Percentiles rank a stretch among this genome's conserved stretches.
Evolutionary conservation across 2,888 invertebrate species (phyloP).

Genomic region (Drosophila suboccidentalis): DNA sequence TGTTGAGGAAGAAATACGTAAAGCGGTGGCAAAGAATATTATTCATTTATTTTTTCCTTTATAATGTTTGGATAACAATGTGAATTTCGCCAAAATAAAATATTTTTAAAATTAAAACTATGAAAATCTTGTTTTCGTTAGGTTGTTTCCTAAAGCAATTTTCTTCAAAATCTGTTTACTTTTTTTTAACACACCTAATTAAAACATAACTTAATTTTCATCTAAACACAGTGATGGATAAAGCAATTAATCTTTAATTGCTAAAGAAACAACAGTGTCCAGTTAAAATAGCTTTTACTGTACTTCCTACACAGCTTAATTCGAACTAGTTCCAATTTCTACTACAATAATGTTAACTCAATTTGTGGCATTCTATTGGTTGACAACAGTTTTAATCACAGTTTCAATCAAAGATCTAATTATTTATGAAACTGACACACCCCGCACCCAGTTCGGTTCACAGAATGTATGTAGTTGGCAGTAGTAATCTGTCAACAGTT

Average conservation of each 20-base stretch:
- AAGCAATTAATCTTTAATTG: neutral
- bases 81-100: no score
- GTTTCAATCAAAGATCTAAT: constrained; percentile 51
- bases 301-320: neutral
- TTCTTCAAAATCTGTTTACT: no score
- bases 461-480: constrained; percentile 25
- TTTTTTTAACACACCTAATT: no score
- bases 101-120: no score
- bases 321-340: constrained; percentile 7
- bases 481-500: constrained; percentile 61
- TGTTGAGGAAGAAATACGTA: neutral
- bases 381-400: constrained; percentile 69
- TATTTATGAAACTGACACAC: constrained; percentile 30
- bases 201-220: no score
- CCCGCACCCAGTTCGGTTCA: neutral
- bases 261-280: neutral
- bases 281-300: neutral
- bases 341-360: constrained; percentile 26
- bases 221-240: no score
- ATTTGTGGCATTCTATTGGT: constrained; percentile 20
- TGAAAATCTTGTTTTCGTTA: no score
- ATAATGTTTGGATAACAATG: no score
- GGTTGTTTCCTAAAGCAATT: no score
- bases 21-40: no score
- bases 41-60: no score